These are phyloP conservation scores for Carterocephalus palaemon DNA, from an alignment of 2,888 invertebrate genomes.

Conservation along the genomic window DNA sequence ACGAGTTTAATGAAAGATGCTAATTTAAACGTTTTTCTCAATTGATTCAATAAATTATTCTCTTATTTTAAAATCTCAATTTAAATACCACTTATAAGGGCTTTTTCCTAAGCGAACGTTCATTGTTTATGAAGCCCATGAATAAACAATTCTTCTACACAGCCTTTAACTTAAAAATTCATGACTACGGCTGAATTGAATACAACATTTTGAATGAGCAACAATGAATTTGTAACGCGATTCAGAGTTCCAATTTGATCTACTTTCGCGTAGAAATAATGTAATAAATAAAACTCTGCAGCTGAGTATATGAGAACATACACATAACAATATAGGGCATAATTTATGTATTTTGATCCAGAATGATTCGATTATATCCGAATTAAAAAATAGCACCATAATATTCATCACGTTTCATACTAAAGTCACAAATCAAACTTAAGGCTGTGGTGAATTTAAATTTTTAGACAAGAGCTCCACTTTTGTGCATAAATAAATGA, in stretches of 20 bases:
- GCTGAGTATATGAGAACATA: no score
- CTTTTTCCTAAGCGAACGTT: neutral
- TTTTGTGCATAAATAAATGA: slow-evolving; percentile 5
- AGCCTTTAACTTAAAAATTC: slow-evolving; percentile 39
- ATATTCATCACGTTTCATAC: neutral
- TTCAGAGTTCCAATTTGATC: no score
- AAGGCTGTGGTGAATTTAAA: neutral
- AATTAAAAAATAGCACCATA: slow-evolving; percentile 7
- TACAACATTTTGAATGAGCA: slow-evolving; percentile 35
- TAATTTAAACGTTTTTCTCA: neutral
- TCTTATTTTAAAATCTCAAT: no score
- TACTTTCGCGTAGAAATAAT: no score
- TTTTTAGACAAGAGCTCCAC: slow-evolving; percentile 9
- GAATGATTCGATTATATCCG: slow-evolving; percentile 5
- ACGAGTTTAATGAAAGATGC: neutral
- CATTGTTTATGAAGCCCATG: slow-evolving; percentile 36
- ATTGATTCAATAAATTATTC: neutral
- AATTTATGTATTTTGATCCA: no score
- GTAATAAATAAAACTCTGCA: no score
- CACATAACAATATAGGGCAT: no score
- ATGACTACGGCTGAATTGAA: slow-evolving; percentile 35
- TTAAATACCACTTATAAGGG: no score
- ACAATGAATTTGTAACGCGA: slow-evolving; percentile 12
- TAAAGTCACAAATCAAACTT: no score
- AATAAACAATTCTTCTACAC: slow-evolving; percentile 43